Evolutionary conservation across 1,140 invertebrate species (phyloP), one percentile per base, ranked within the genome.

Genomic region (Brachionus asplanchnoidis): DNA sequence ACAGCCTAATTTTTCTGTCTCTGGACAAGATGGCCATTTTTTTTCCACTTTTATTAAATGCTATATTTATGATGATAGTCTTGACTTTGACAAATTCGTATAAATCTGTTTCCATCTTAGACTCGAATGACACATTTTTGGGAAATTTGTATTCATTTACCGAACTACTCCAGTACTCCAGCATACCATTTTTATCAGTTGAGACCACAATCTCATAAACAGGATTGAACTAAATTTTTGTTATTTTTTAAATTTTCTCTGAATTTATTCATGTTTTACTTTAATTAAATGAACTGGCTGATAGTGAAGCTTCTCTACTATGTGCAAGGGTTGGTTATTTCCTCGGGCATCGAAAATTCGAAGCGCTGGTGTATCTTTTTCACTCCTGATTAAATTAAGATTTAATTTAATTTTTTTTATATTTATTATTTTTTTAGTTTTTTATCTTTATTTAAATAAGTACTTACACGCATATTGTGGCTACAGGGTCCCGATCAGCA

Each of bases 91-190:
- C 94, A 91, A 99, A 98, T 87, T 98, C 96, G 91, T 94, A 99
- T 11, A 99, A 91, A 91, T 98, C 95, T 42, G 94, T 99, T 87
- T 99, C 97, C 40, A 97, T 90, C 91, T 99, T 99, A 0, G 87
- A 91, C 83, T 90, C 73, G 87, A 95, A 97, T 8, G 94, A 92
- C 14, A 90, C 70, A 85, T 88, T 89, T 87, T 93, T 94, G 0
- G 97, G 97, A 89, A 97, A 97, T 84, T 92, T 92, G 87, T 93
- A 99, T 85, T 98, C 95, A 50, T 92, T 91, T 89, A 94, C 96
- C 0, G 94, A 92, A 7, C 96, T 95, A 2, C 93, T 94, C 98
- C 97, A 99, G 88, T 98, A 98, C 89, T 99, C 97, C 9, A 98
- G 89, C 87, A 98, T 96, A n/a, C 95, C 96, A 42, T 93, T 93